phyloP scores from a whole-genome alignment of 2,888 invertebrate genomes.

The Aphidius colemani region DNA sequence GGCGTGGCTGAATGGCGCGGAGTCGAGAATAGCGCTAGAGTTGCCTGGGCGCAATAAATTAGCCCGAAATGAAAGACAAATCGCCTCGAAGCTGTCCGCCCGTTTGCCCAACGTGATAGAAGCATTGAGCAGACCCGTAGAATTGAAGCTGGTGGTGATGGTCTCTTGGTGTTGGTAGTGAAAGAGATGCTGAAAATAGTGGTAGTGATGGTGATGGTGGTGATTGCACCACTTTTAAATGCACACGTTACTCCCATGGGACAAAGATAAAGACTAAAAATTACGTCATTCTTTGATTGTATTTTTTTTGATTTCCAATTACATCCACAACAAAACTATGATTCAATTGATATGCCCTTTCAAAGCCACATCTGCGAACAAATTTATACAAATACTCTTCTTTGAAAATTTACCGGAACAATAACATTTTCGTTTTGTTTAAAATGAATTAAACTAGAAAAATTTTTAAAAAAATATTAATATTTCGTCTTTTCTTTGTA shows the following conservation, averaged over 20 bases:
- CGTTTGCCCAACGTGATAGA: conserved; percentile 59
- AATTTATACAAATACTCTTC: too few relatives aligned
- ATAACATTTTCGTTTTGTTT: too few relatives aligned
- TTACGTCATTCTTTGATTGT: too few relatives aligned
- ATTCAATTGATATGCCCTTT: too few relatives aligned
- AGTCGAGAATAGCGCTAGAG: conserved; percentile 47
- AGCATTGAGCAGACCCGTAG: conserved; percentile 45
- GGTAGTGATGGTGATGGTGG: conserved; percentile 17
- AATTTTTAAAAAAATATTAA: too few relatives aligned
- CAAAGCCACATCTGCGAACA: too few relatives aligned
- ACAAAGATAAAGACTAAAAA: too few relatives aligned
- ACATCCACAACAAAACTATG: too few relatives aligned
- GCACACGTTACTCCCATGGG: too few relatives aligned
- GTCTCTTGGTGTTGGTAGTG: conserved; percentile 35
- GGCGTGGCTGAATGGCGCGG: conserved; percentile 58
- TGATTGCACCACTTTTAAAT: too few relatives aligned
- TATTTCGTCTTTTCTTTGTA: background rate
- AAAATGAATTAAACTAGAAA: too few relatives aligned
- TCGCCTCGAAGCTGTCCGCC: conserved; percentile 60
- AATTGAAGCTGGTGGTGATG: conserved; percentile 47
- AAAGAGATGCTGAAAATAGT: conserved; percentile 20
- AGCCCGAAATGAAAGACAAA: conserved; percentile 61
- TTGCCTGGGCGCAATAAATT: conserved; percentile 57
- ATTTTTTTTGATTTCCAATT: too few relatives aligned
- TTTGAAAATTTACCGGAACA: background rate